These are phyloP conservation scores for Mesembrinibis cayennensis DNA, from an alignment of 2,113 vertebrate genomes.

Conservation along the genomic window DNA sequence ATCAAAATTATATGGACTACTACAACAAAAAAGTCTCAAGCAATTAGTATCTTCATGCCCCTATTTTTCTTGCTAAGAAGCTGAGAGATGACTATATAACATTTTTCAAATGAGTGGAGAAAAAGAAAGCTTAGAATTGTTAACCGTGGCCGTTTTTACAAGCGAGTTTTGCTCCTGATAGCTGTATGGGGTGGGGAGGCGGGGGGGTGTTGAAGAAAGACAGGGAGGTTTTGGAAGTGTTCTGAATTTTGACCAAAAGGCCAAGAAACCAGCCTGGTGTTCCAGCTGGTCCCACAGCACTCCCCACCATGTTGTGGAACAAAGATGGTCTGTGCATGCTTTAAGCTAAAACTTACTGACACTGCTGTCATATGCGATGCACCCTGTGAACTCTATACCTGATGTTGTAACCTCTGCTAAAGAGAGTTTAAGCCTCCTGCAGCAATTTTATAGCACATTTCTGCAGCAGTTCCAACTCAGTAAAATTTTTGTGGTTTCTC, in stretches of 20 bases:
- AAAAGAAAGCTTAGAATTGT: not conserved
- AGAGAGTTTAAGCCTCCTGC: not conserved
- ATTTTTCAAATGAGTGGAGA: not conserved
- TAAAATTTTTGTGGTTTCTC: not conserved
- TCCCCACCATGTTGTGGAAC: rapidly evolving
- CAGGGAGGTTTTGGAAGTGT: not conserved
- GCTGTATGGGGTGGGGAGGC: not conserved
- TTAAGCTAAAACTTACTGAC: not conserved
- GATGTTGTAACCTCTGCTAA: not conserved
- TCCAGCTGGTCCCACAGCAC: not conserved
- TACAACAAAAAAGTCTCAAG: not conserved
- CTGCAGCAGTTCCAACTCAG: not conserved
- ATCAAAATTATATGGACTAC: not conserved
- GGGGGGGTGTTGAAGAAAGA: not conserved
- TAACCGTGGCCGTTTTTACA: not conserved
- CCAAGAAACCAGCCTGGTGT: not conserved
- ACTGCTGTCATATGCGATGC: not conserved
- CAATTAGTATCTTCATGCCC: not conserved
- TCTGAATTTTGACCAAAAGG: not conserved
- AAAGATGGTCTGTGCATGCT: not conserved
- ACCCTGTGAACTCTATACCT: not conserved
- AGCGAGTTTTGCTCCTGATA: not conserved
- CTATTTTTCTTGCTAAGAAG: not conserved
- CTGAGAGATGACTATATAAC: not conserved
- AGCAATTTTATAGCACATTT: not conserved